Base-by-base conservation (phyloP, 2,888 invertebrate genomes). In the Pyrrhia umbra region DNA sequence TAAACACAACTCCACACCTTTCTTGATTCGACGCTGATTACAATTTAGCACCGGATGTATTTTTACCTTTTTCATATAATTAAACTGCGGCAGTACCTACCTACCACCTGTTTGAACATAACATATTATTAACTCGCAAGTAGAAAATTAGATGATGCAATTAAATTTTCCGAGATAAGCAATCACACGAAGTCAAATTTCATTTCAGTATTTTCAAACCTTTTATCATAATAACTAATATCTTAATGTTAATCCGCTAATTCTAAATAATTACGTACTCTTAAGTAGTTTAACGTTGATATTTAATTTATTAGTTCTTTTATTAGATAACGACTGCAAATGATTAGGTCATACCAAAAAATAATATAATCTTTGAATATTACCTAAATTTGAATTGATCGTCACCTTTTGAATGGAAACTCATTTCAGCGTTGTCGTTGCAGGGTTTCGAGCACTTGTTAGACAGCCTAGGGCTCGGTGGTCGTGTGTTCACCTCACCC, bases 381-480 rank as follows among this genome's bases (percentile, higher is more conserved):
- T n/a, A n/a, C n/a, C n/a, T n/a, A n/a, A n/a, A n/a, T n/a, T n/a
- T n/a, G n/a, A n/a, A n/a, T n/a, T n/a, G n/a, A n/a, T n/a, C n/a
- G n/a, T n/a, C n/a, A n/a, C n/a, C n/a, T n/a, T n/a, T n/a, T n/a
- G n/a, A n/a, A n/a, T n/a, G n/a, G n/a, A n/a, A n/a, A n/a, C n/a
- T n/a, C 6, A 23, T 27, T 9, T 10, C 9, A 9, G n/a, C n/a
- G 23, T 58, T 21, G 25, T 60, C 0, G 37, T 90, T 87, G 1
- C 91, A 96, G 96, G 97, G 97, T 10, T 96, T 97, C 75, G 97
- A 97, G 86, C 97, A 96, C 80, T 89, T 97, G 47, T 90, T 97
- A 88, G 95, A 95, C 79, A 96, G 95, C 79, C 87, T 97, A 18
- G 96, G 96, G 0, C 90, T 97, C n/a, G 96, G 96, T 0, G 96